Evolutionary conservation across 1,140 invertebrate species (phyloP).

Genomic region (Acromyrmex charruanus): DNA sequence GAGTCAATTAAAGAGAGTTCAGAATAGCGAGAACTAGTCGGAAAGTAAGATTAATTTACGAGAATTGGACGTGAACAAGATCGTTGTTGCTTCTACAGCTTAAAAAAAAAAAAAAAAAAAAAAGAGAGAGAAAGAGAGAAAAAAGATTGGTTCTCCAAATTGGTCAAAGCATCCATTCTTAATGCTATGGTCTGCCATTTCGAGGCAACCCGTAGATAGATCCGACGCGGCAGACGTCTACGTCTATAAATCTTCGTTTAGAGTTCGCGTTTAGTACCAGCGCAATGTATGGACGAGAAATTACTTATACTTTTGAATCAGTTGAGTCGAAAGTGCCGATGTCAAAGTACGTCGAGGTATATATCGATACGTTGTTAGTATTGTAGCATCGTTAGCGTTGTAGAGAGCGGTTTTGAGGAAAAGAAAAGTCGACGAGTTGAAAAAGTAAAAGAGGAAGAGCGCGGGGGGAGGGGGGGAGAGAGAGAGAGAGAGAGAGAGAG

Average conservation of each 20-base stretch:
- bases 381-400: conserved; percentile 11
- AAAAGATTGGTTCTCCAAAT: neutral
- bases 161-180: neutral
- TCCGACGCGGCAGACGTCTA: neutral
- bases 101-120: too few relatives aligned
- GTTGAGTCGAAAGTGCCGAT: conserved; percentile 30
- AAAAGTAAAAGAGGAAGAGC: neutral
- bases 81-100: neutral
- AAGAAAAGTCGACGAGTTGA: conserved; percentile 13
- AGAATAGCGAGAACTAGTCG: neutral
- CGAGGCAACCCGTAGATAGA: conserved; percentile 22
- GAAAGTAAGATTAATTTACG: neutral
- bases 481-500: too few relatives aligned
- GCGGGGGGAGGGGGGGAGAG: too few relatives aligned
- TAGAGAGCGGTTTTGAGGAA: neutral
- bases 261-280: neutral
- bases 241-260: conserved; percentile 41
- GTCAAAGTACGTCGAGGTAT: neutral
- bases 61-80: neutral
- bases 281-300: neutral
- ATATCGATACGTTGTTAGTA: conserved; percentile 27
- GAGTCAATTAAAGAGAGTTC: neutral
- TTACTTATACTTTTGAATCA: conserved; percentile 14
- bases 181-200: neutral
- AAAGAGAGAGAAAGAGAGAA: too few relatives aligned